phyloP scores from a whole-genome alignment of 2,113 vertebrate species.

The Charina bottae region DNA sequence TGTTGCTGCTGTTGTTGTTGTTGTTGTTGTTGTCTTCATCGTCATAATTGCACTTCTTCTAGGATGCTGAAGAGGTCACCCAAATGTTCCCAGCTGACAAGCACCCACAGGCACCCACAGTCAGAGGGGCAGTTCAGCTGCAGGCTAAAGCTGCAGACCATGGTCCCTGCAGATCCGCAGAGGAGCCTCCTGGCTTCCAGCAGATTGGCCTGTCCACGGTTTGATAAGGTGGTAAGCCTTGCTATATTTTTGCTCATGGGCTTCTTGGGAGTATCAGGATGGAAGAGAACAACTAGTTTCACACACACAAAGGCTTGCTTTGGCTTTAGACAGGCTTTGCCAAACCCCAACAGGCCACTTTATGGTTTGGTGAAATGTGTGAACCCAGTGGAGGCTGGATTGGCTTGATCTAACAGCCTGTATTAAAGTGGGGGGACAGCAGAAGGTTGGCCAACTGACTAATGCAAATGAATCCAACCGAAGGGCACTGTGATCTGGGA shows the following conservation, averaged over 20 bases:
- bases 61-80: not conserved
- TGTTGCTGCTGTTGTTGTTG: not conserved
- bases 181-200: not conserved
- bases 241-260: not conserved
- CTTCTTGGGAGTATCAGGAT: not conserved
- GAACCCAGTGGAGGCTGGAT: not conserved
- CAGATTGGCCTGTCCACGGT: not conserved
- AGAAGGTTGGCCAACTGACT: not conserved
- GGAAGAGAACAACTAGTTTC: not conserved
- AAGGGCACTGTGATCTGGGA: not conserved
- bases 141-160: not conserved
- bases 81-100: not conserved
- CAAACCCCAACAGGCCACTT: not conserved
- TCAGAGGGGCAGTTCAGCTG: not conserved
- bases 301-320: not conserved
- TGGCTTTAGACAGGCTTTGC: not conserved
- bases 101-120: not conserved
- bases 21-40: not conserved
- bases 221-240: not conserved
- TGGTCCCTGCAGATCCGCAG: not conserved
- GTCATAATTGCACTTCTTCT: not conserved
- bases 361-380: not conserved
- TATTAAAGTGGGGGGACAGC: not conserved
- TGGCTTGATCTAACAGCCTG: not conserved
- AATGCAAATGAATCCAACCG: not conserved